These are phyloP conservation scores for Brachionus asplanchnoidis DNA, from an alignment of 1,140 invertebrate genomes.

Conservation along the genomic window DNA sequence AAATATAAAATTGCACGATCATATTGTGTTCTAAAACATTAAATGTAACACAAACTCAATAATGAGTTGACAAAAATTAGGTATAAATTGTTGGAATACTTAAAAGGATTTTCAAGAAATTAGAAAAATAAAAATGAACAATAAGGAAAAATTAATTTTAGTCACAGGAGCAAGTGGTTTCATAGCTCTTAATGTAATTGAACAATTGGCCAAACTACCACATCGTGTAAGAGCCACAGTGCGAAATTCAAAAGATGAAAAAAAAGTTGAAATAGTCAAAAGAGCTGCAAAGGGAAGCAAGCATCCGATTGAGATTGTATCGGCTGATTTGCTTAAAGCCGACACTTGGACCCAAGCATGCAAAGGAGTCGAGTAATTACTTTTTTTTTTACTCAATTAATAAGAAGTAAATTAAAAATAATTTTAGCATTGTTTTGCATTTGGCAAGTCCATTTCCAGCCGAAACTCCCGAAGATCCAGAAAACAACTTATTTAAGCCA, in stretches of 20 bases:
- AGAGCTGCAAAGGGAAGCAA: slow-evolving; percentile 55
- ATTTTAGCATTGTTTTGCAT: slow-evolving; percentile 57
- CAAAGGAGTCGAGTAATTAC: slow-evolving; percentile 49
- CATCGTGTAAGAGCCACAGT: slow-evolving; percentile 61
- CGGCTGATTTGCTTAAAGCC: slow-evolving; percentile 52
- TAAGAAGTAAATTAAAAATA: not conserved
- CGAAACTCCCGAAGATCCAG: slow-evolving; percentile 47
- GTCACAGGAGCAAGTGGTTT: slow-evolving; percentile 63
- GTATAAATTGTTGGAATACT: not conserved
- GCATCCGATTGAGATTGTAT: slow-evolving; percentile 57
- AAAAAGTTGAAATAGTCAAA: slow-evolving; percentile 54
- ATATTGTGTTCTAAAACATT: too few species aligned
- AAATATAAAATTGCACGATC: too few species aligned
- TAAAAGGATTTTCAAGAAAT: not conserved
- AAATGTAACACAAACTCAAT: too few species aligned
- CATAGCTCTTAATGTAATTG: slow-evolving; percentile 60
- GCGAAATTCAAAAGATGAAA: slow-evolving; percentile 53
- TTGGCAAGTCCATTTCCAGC: slow-evolving; percentile 62
- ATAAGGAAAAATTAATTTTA: slow-evolving; percentile 56
- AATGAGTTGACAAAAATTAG: too few species aligned
- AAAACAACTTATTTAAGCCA: slow-evolving; percentile 59
- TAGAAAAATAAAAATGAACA: not conserved
- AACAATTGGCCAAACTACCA: slow-evolving; percentile 59
- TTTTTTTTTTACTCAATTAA: not conserved
- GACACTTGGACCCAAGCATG: slow-evolving; percentile 59